These are phyloP conservation scores for Acleris holmiana DNA, from an alignment of 2,888 invertebrate genomes.

Conservation along the genomic window DNA sequence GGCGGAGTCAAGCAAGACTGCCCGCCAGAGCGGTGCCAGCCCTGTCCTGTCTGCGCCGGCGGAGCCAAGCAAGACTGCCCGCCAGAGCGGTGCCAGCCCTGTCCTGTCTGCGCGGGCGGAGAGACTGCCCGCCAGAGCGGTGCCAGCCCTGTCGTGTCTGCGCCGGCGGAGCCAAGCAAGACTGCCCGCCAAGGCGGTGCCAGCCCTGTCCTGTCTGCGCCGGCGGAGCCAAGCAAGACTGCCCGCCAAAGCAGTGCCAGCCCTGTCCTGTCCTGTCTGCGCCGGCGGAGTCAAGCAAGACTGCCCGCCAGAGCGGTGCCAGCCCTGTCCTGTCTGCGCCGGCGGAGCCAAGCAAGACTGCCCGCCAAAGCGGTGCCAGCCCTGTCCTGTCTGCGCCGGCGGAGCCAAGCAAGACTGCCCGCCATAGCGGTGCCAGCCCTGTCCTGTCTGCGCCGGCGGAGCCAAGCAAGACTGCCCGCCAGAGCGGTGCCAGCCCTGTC, in stretches of 20 bases:
- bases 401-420: background rate
- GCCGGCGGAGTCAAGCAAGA: background rate
- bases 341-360: background rate
- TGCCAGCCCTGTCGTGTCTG: constrained; percentile 4
- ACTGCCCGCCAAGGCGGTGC: background rate
- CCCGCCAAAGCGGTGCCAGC: constrained; percentile 1
- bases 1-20: background rate
- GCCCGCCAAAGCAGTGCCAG: background rate
- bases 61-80: background rate
- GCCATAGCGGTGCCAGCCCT: background rate
- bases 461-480: background rate
- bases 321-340: constrained; percentile 2
- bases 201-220: constrained; percentile 1
- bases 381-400: background rate
- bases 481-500: constrained; percentile 1
- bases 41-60: background rate
- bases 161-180: background rate
- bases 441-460: constrained; percentile 2
- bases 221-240: background rate
- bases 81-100: background rate
- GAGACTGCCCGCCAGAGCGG: background rate
- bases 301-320: background rate
- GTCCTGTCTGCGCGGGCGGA: constrained; percentile 1
- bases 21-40: constrained; percentile 1
- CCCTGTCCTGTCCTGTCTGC: constrained; percentile 6